phyloP scores from a whole-genome alignment of 2,888 invertebrate species.

The Callinectes sapidus region DNA sequence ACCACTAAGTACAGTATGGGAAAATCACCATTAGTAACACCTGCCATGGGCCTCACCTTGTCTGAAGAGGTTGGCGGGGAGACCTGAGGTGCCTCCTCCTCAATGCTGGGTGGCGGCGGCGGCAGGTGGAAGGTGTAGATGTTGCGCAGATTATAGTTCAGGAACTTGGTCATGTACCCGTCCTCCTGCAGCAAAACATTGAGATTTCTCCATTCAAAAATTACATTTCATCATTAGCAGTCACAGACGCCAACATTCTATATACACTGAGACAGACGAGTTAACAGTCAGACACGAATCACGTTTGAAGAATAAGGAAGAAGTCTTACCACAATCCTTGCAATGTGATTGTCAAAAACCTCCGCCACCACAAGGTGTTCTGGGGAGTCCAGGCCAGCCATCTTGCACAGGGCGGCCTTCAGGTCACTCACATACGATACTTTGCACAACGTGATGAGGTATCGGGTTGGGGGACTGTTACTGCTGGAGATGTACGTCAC shows the following conservation, averaged over 20 bases:
- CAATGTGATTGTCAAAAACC: conserved; percentile 80
- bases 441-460: conserved; percentile 79
- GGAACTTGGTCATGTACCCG: conserved; percentile 67
- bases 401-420: conserved; percentile 78
- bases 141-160: conserved; percentile 73
- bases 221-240: neutral
- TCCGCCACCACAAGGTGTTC: conserved; percentile 79
- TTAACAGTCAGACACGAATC: neutral
- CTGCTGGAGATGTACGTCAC: conserved; percentile 67
- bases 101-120: conserved; percentile 67
- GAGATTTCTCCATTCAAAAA: neutral
- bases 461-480: conserved; percentile 61
- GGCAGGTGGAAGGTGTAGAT: conserved; percentile 78
- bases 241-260: neutral
- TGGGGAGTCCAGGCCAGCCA: conserved; percentile 75
- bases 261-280: neutral
- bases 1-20: neutral
- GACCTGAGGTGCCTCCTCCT: conserved; percentile 51
- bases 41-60: conserved; percentile 38
- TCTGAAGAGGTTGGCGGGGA: neutral
- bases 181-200: conserved; percentile 64
- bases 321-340: conserved; percentile 78
- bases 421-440: conserved; percentile 79
- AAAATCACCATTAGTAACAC: neutral
- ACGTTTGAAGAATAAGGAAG: neutral